Percentiles rank a stretch among this genome's conserved stretches.
These are phyloP conservation scores for Mola mola DNA, from an alignment of 2,113 vertebrate genomes.

Conservation along the genomic window DNA sequence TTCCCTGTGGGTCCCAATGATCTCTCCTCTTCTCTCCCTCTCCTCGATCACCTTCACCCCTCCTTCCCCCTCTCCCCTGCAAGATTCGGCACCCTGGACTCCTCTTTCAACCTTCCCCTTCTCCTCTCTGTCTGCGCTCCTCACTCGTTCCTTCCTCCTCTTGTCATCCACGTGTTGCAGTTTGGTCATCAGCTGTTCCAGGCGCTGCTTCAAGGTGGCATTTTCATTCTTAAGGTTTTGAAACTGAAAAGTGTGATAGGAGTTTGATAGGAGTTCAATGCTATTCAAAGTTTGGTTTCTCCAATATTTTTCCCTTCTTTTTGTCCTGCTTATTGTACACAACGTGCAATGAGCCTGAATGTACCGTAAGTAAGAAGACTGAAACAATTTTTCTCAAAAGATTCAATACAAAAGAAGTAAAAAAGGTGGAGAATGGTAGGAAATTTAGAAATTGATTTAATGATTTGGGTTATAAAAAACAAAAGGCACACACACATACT, in stretches of 20 bases:
- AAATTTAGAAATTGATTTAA: too few species aligned
- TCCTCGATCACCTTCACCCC: conserved; percentile 53
- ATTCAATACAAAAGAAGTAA: conserved; percentile 8
- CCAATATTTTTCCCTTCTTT: neutral
- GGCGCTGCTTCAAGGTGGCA: conserved; percentile 65
- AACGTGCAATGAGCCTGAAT: conserved; percentile 11
- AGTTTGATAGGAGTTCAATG: neutral
- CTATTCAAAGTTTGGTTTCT: conserved; percentile 2
- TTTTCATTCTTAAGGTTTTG: conserved; percentile 83
- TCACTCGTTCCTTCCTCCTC: conserved; percentile 18
- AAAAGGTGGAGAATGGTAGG: too few species aligned
- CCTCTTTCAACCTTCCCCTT: conserved; percentile 54
- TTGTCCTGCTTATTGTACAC: neutral
- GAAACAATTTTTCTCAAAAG: conserved; percentile 1
- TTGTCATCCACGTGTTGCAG: conserved; percentile 45
- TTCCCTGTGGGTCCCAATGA: conserved; percentile 69
- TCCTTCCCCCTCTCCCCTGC: conserved; percentile 76
- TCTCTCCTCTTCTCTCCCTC: conserved; percentile 54
- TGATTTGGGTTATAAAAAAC: neutral
- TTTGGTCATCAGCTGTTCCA: conserved; percentile 68
- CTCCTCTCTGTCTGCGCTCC: conserved; percentile 26
- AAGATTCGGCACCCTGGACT: conserved; percentile 61
- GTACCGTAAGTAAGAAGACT: conserved; percentile 4
- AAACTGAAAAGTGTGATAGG: conserved; percentile 63
- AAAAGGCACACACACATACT: too few species aligned